Evolutionary conservation across 2,797 vertebrate species (phyloP), one percentile per base, ranked within the genome.

Genomic region (Helicolenus hilgendorfi): DNA sequence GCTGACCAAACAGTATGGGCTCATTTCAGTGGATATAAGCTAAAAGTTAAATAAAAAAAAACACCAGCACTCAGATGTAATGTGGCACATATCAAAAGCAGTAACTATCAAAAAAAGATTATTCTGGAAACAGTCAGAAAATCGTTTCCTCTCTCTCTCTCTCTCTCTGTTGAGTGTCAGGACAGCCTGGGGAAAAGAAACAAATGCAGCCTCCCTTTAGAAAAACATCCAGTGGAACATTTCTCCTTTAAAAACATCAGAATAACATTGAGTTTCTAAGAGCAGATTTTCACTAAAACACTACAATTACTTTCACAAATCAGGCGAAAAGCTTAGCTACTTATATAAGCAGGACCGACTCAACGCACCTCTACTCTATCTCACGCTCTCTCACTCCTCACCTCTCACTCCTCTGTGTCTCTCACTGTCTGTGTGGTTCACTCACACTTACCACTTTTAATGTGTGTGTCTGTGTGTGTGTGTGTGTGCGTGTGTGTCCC

Each of bases 191-290:
- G 49, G 20, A n/a, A 53, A 20, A 20, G 20, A 55, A 55, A 55
- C 49, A 55, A n/a, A 20, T n/a, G 20, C 49, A n/a, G 49, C 20
- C 20, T 55, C 49, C 20, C 7, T 35, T 76, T 26, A 45, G 41
- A 45, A 45, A 2, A 0, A 45, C 0, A 45, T 18, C 18, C 41
- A 45, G 41, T 45, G 41, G 41, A 45, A 45, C 41, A 45, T 45
- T 18, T 45, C 29, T 20, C n/a, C 41, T 5, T 53, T 53, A 33
- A 56, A 56, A 77, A 26, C 49, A 67, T 38, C 15, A 45, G 5
- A 36, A 36, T 49, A 59, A 59, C 2, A 7, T n/a, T 26, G 8
- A 13, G 49, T 31, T 63, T 31, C 11, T 31, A 45, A 35, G 6
- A 35, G 29, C 29, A 9, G 41, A 64, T 36, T 9, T 67, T 38